These are phyloP conservation scores for Clarias magur DNA, from an alignment of 2,113 vertebrate species.

Conservation along the genomic window DNA sequence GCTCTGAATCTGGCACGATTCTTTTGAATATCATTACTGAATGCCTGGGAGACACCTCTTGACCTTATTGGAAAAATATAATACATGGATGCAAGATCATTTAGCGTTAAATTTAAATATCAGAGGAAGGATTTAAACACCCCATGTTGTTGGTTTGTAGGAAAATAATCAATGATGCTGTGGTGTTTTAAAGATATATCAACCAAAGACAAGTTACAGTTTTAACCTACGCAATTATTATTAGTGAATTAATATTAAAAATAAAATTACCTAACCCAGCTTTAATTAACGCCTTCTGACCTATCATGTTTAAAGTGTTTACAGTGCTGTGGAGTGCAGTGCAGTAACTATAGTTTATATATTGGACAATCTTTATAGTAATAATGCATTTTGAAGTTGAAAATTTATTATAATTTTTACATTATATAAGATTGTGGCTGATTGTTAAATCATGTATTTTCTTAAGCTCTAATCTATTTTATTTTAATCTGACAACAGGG, in stretches of 20 bases:
- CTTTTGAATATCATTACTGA: not conserved
- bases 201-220: not conserved
- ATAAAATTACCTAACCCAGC: not conserved
- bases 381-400: too few species aligned
- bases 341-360: too few species aligned
- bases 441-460: not conserved
- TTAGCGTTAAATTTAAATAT: too few species aligned
- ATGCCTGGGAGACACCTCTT: too few species aligned
- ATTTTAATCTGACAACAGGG: not conserved
- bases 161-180: too few species aligned
- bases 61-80: not conserved
- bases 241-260: too few species aligned
- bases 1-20: not conserved
- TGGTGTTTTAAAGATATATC: too few species aligned
- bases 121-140: too few species aligned
- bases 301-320: not conserved
- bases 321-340: not conserved
- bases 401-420: not conserved
- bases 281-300: not conserved
- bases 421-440: not conserved
- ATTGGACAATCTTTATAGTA: too few species aligned
- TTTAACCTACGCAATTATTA: not conserved
- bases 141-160: too few species aligned
- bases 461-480: not conserved
- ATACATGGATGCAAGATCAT: too few species aligned